Conservation (phyloP, 2,888 invertebrate genomes). For the Cephalotes varians region DNA sequence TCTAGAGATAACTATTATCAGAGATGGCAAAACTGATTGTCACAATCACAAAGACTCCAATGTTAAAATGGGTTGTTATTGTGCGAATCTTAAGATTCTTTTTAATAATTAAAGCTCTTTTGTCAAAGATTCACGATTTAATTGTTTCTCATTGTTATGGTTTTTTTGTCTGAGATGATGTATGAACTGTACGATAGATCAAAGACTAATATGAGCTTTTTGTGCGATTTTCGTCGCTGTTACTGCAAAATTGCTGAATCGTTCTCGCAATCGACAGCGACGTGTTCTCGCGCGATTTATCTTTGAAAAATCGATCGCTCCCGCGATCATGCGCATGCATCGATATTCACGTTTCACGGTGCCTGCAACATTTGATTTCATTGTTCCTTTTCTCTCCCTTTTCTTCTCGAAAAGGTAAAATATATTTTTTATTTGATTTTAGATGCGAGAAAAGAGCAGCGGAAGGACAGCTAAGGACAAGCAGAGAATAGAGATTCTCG, state of each 20-base stretch:
- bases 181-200: not conserved
- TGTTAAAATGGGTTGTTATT: not conserved
- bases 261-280: not conserved
- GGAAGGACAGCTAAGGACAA: not conserved
- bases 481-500: slow-evolving; percentile 33
- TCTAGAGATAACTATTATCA: not conserved
- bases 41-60: not conserved
- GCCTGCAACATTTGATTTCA: too few relatives aligned
- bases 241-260: not conserved
- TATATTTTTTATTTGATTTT: not conserved
- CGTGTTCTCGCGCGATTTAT: slow-evolving; percentile 32
- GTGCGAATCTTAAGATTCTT: not conserved
- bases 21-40: not conserved
- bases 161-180: not conserved
- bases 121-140: not conserved
- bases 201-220: not conserved
- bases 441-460: too few relatives aligned
- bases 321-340: slow-evolving; percentile 20
- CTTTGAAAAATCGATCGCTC: slow-evolving; percentile 29
- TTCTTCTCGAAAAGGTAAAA: not conserved
- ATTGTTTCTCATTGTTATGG: not conserved
- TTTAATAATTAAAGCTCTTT: not conserved
- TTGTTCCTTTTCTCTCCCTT: not conserved
- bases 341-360: not conserved
- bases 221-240: not conserved